phyloP scores from a whole-genome alignment of 2,113 vertebrate genomes.

The Miniopterus natalensis region DNA sequence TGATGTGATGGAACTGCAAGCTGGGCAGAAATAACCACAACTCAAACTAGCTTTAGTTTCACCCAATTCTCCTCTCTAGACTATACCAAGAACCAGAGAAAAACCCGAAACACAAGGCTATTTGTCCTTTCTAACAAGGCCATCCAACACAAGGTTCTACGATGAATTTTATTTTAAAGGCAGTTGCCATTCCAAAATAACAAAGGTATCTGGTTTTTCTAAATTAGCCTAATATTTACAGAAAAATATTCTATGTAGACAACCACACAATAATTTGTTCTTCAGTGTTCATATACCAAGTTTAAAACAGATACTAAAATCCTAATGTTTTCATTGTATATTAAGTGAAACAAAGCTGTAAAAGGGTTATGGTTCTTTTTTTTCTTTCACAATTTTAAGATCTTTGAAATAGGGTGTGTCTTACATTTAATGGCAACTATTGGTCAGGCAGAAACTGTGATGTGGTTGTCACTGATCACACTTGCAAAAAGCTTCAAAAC shows the following conservation, averaged over 20 bases:
- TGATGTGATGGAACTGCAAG: background rate
- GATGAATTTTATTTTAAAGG: constrained; percentile 24
- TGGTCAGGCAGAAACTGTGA: constrained; percentile 9
- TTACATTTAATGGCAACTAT: background rate
- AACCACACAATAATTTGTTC: background rate
- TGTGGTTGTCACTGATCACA: background rate
- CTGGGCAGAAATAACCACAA: constrained; percentile 5
- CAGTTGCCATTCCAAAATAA: constrained; percentile 19
- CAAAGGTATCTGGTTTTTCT: background rate
- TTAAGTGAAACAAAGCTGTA: constrained; percentile 35
- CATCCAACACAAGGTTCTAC: background rate
- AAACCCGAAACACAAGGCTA: background rate
- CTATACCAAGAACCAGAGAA: background rate
- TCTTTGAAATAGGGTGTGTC: background rate
- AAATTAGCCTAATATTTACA: constrained; percentile 35
- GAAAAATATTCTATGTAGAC: background rate
- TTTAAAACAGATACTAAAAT: constrained; percentile 43
- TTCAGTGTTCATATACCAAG: background rate
- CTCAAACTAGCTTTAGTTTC: constrained; percentile 18
- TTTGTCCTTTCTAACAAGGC: constrained; percentile 12
- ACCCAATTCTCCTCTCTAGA: background rate
- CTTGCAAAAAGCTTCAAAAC: background rate
- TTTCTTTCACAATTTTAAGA: constrained; percentile 48
- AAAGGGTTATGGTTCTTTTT: background rate
- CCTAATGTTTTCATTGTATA: constrained; percentile 51